A percentile compares a stretch with the other conserved stretches of the same genome.
These are phyloP conservation scores for Cirrhinus mrigala DNA, from an alignment of 2,797 vertebrate genomes.

Conservation along the genomic window DNA sequence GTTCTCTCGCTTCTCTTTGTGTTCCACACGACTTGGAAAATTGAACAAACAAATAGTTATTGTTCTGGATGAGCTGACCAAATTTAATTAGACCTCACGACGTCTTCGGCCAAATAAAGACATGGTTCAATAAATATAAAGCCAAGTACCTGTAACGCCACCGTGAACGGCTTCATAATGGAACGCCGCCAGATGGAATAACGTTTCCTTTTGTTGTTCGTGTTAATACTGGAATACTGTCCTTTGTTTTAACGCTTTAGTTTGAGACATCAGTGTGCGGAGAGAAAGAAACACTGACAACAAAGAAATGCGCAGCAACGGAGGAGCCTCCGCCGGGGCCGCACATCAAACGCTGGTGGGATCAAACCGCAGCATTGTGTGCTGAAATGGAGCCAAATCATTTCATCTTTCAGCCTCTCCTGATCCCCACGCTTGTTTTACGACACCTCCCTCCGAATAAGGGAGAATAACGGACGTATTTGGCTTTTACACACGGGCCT, in stretches of 20 bases:
- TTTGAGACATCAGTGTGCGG: slow-evolving; percentile 26
- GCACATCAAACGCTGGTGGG: slow-evolving; percentile 50
- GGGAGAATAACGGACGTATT: background rate
- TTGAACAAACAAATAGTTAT: slow-evolving; percentile 60
- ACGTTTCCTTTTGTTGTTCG: slow-evolving; percentile 42
- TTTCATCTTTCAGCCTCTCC: slow-evolving; percentile 16
- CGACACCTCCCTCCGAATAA: background rate
- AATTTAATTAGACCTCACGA: slow-evolving; percentile 56
- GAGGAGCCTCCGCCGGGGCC: slow-evolving; percentile 18
- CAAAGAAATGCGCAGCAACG: slow-evolving; percentile 32
- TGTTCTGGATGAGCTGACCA: slow-evolving; percentile 42
- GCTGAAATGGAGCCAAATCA: slow-evolving; percentile 12
- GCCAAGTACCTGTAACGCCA: slow-evolving; percentile 40
- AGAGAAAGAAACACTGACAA: slow-evolving; percentile 15
- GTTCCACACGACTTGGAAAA: slow-evolving; percentile 49
- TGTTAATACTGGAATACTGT: slow-evolving; percentile 28
- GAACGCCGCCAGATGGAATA: slow-evolving; percentile 44
- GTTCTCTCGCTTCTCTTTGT: slow-evolving; percentile 57
- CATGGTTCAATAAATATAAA: slow-evolving; percentile 53
- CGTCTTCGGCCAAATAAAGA: slow-evolving; percentile 50
- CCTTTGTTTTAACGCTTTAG: slow-evolving; percentile 42
- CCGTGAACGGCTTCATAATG: slow-evolving; percentile 25
- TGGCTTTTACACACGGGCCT: background rate
- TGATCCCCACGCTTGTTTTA: slow-evolving; percentile 11
- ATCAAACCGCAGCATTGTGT: slow-evolving; percentile 36